Evolutionary conservation across 2,888 invertebrate genomes (phyloP), one percentile per base, ranked within the genome.

Genomic region (Plebejus argus): DNA sequence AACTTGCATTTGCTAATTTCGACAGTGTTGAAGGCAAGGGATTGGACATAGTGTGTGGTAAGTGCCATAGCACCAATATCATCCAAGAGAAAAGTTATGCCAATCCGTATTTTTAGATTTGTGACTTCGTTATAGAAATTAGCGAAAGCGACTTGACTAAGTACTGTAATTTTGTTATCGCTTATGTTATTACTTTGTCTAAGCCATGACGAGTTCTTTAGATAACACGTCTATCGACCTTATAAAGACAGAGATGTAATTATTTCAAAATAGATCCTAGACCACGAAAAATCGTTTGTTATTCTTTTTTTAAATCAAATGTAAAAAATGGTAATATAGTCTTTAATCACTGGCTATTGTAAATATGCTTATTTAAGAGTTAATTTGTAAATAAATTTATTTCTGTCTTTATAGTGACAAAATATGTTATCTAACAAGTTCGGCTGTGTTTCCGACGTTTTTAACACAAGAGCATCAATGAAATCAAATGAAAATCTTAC

Each of bases 221-320:
- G 66, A 33, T 66, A 18, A 18, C 15, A 23, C 12, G n/a, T 23
- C 28, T 58, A 20, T 58, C 12, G 12, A 1, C 15, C 58, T 66
- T 28, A 66, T 66, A 66, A 66, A 66, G 66, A 66, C 33, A 66
- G 66, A 15, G 15, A 66, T 66, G 28, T 15, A 66, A 66, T 61
- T 61, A 61, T 66, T 66, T 61, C 10, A 12, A 61, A 23, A 61
- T 61, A 10, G 10, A 58, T 20, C 18, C 18, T 53, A 53, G 53
- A 66, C 66, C 66, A 66, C 15, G 15, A 28, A 33, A 66, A 66
- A 33, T 66, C 28, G 5, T 28, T 28, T 66, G 66, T 28, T 66
- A 20, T 15, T 66, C 12, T 66, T 12, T 61, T 20, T 66, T 66
- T 28, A 15, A 66, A 18, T 28, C 23, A 18, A 28, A 66, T 28